Evolutionary conservation across 2,888 invertebrate species (phyloP), one percentile per base, ranked within the genome.

Genomic region (Eupithecia abbreviata): DNA sequence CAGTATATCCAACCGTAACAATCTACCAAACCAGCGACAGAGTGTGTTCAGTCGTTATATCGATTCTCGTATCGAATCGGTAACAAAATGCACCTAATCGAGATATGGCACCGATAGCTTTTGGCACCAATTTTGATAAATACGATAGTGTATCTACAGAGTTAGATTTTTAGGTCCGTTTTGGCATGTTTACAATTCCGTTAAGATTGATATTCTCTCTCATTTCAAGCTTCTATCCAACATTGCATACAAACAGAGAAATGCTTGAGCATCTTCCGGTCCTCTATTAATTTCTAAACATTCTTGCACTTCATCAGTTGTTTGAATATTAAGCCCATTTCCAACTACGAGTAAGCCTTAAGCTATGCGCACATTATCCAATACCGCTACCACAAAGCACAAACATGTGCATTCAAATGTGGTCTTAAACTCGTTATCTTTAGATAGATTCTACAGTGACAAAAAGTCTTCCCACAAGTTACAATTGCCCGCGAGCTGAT

Each of bases 11-110:
- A 43, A 6, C 42, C 49, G 73, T 74, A 55, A 73, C 79, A 75
- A 74, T 77, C 77, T 74, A 83, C 83, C 83, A 84, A 84, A 84
- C 83, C 83, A 83, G 83, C 72, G 80, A 84, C 83, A 77, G 55
- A 58, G 66, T 42, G 66, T n/a, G 10, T 71, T 71, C 51, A 74
- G 45, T 75, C 73, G 68, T 55, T 68, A 72, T 62, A 30, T 62
- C 10, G 70, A 30, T n/a, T 72, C 49, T 65, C 13, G 0, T 3
- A 18, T 68, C 15, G 43, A 72, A 69, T 42, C 41, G 49, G 70
- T 58, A 49, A 75, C 55, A 65, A 47, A 74, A 77, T 68, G 62
- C 43, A 65, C 62, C 43, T 45, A 58, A 43, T 62, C n/a, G 49
- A 43, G 42, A 72, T 76, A 75, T 82, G 81, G 80, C 81, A 81